A percentile compares a stretch with the other conserved stretches of the same genome.
These are phyloP conservation scores for Pyrocephalus nanus DNA, from an alignment of 2,797 vertebrate genomes.

Conservation along the genomic window DNA sequence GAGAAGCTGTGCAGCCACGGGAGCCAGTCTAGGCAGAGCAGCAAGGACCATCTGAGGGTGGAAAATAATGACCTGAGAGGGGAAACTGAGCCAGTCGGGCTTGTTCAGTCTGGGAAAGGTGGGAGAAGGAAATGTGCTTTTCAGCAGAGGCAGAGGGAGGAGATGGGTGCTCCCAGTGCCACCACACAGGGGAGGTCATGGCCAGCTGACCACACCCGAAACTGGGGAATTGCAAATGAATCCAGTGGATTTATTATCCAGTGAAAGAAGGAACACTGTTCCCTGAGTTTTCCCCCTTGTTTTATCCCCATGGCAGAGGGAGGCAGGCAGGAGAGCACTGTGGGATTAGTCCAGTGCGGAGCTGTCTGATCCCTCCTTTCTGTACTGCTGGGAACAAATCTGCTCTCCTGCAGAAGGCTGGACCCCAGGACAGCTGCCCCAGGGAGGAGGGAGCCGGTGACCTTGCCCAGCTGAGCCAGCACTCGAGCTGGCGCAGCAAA, in stretches of 20 bases:
- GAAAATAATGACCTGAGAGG: not conserved
- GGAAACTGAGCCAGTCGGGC: fast-evolving
- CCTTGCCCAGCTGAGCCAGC: slow-evolving; percentile 23
- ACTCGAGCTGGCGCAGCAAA: not conserved
- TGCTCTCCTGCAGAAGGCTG: not conserved
- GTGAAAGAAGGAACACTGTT: not conserved
- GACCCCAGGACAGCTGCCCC: not conserved
- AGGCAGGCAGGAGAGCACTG: not conserved
- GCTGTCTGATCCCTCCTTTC: not conserved
- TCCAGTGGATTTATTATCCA: not conserved
- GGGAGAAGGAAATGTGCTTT: not conserved
- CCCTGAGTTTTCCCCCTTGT: not conserved
- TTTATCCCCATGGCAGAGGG: not conserved
- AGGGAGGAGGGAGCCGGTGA: slow-evolving; percentile 2
- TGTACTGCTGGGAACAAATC: not conserved
- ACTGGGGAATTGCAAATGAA: not conserved
- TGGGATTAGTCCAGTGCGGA: not conserved
- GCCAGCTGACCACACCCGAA: not conserved
- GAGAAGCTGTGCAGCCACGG: not conserved
- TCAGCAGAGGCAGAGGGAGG: not conserved
- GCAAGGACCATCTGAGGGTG: fast-evolving
- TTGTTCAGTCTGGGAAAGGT: not conserved
- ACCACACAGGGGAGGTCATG: fast-evolving
- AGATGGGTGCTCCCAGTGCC: fast-evolving
- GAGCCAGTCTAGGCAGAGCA: not conserved